Base-by-base conservation (phyloP, 1,140 invertebrate genomes). In the Melipona quadrifasciata region DNA sequence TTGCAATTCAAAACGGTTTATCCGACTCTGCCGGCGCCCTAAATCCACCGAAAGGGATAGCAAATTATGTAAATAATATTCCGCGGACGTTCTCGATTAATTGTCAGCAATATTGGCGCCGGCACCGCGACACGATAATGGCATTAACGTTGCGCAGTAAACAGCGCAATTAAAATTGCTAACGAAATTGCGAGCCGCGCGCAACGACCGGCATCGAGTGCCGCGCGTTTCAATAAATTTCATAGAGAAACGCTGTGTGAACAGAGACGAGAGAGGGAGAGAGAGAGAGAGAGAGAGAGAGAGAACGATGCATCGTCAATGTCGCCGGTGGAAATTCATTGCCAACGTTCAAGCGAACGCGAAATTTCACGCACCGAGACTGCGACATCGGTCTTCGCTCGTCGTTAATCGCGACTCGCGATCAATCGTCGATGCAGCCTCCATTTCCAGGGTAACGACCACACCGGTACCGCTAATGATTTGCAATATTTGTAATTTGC, bases 121-220 rank as follows among this genome's bases (percentile, higher is more conserved):
- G 11, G 19, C 51, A 27, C 39, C 19, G 27, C 12, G 24, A 55
- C 6, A 74, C 80, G 58, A 58, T 82, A 82, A 77, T 51, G 34
- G 64, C 34, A 51, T 82, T 47, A 82, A 77, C 74, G 31, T 19
- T n/a, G 51, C 34, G 21, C 10, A 14, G 72, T 75, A 76, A 82
- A 82, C 80, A 67, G 61, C 34, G 72, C n/a, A 57, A 67, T 82
- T 75, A 82, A 82, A 82, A 67, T 82, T 64, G 72, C 73, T 53
- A 82, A 82, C 70, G 73, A 76, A 82, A 68, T 79, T 79, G 77
- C 27, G 31, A n/a, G 39, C 39, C 39, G 39, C 39, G 39, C 39
- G 34, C 2, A n/a, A n/a, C 39, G 21, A 64, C 34, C 47, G 47
- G 64, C 24, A 39, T 57, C n/a, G n/a, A 67, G 64, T 24, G 21